Evolutionary conservation across 2,888 invertebrate genomes (phyloP).

Genomic region (Rapana venosa): DNA sequence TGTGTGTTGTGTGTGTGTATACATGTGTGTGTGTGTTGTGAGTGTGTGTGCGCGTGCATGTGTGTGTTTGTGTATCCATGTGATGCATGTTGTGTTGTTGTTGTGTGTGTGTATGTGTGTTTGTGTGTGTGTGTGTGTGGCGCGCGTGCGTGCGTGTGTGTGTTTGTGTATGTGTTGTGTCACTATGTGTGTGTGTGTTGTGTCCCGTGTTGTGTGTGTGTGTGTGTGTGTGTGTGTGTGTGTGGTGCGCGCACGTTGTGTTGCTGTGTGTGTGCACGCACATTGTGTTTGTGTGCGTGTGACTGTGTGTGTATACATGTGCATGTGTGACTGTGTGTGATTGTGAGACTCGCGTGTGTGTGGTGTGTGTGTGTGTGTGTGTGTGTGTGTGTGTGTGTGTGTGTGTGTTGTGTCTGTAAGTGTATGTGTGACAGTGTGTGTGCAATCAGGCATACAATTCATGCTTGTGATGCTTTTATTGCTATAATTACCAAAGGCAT

Average conservation of each 20-base stretch:
- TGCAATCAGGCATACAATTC: neutral
- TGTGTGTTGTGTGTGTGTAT: no score
- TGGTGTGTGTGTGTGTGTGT: slow-evolving; percentile 14
- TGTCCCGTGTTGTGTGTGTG: neutral
- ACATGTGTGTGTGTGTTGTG: no score
- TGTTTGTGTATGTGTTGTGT: no score
- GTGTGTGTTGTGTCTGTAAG: neutral
- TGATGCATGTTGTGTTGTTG: no score
- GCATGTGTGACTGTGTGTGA: no score
- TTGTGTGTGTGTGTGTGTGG: neutral
- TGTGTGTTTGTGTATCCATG: no score
- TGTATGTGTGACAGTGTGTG: neutral
- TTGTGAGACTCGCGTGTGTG: neutral
- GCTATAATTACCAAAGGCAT: neutral
- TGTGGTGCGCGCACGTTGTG: neutral
- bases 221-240: slow-evolving; percentile 7
- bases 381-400: slow-evolving; percentile 22
- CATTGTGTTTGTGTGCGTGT: neutral
- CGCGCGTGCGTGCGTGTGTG: no score
- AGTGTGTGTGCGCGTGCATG: no score
- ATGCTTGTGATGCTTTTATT: neutral
- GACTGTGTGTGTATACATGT: neutral
- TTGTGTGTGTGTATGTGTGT: no score
- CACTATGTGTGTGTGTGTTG: no score
- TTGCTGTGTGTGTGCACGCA: neutral